Conservation (phyloP, 2,797 vertebrate genomes). For the Peromyscus melanophrys region DNA sequence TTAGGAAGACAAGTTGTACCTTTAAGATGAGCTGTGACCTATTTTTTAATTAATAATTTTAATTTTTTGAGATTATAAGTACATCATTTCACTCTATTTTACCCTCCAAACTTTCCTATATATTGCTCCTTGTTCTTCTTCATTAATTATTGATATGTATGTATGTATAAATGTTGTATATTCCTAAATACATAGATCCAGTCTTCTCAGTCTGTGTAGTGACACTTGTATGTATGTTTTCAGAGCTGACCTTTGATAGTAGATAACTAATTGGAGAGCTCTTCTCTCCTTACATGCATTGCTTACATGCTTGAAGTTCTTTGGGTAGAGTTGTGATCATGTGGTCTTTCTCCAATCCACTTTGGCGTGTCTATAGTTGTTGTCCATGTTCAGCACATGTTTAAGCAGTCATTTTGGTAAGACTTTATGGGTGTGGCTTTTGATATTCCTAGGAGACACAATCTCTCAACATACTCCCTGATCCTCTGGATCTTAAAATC, state of each 20-base stretch:
- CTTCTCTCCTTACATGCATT: neutral
- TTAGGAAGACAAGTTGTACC: slow-evolving; percentile 72
- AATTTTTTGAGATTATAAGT: neutral
- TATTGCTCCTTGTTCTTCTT: too few relatives aligned
- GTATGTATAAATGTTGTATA: neutral
- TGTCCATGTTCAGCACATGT: neutral
- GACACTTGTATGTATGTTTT: neutral
- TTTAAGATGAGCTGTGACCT: slow-evolving; percentile 81
- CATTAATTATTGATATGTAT: neutral
- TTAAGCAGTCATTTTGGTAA: neutral
- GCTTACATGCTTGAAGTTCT: neutral
- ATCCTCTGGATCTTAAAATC: neutral
- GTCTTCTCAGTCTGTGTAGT: neutral
- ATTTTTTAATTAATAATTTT: neutral
- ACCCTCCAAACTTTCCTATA: too few relatives aligned
- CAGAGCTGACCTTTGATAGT: neutral
- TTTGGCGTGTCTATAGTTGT: neutral
- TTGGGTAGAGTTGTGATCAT: neutral
- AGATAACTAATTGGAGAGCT: neutral
- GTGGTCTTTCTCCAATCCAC: too few relatives aligned
- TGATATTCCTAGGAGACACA: neutral
- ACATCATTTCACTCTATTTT: neutral
- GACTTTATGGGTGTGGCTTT: neutral
- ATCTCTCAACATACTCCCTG: neutral
- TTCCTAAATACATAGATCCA: neutral